phyloP scores from a whole-genome alignment of 2,888 invertebrate genomes.

The Chirona hameri region DNA sequence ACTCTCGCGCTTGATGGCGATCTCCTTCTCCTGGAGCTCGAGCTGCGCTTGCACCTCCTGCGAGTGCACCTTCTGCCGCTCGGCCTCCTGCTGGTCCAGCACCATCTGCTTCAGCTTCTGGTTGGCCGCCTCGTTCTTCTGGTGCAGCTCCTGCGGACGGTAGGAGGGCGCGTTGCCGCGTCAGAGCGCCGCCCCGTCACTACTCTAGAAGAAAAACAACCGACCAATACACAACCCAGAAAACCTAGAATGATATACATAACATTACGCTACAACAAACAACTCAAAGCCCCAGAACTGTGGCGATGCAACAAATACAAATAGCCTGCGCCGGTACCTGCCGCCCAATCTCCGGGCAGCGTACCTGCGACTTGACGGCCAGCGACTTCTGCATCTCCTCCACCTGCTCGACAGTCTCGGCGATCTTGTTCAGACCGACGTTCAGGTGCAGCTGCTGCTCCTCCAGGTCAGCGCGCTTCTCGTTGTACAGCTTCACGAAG shows the following conservation, averaged over 20 bases:
- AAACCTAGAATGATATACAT: too few relatives aligned
- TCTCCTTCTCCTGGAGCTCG: slow-evolving; percentile 77
- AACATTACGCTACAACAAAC: too few relatives aligned
- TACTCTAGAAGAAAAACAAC: too few relatives aligned
- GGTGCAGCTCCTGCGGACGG: slow-evolving; percentile 60
- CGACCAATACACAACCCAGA: too few relatives aligned
- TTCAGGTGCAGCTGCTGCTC: slow-evolving; percentile 98
- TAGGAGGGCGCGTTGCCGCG: neutral
- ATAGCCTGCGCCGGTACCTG: too few relatives aligned
- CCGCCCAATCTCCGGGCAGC: too few relatives aligned
- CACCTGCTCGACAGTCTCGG: slow-evolving; percentile 98
- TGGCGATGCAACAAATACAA: too few relatives aligned
- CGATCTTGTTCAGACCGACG: slow-evolving; percentile 97
- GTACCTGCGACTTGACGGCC: slow-evolving; percentile 77
- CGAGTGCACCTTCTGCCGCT: slow-evolving; percentile 96
- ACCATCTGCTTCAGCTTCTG: slow-evolving; percentile 99
- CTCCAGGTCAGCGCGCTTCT: slow-evolving; percentile 96
- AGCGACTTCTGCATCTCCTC: slow-evolving; percentile 99
- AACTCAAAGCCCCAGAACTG: too few relatives aligned
- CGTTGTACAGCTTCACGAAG: slow-evolving; percentile 94
- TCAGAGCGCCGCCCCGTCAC: too few relatives aligned
- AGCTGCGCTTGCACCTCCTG: slow-evolving; percentile 90
- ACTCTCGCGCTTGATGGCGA: slow-evolving; percentile 86
- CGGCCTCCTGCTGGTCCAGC: slow-evolving; percentile 98
- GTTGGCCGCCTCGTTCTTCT: slow-evolving; percentile 98